A percentile compares a stretch with the other conserved stretches of the same genome.
These are phyloP conservation scores for Aleiodes leptofemur DNA, from an alignment of 2,888 invertebrate genomes.

Conservation along the genomic window DNA sequence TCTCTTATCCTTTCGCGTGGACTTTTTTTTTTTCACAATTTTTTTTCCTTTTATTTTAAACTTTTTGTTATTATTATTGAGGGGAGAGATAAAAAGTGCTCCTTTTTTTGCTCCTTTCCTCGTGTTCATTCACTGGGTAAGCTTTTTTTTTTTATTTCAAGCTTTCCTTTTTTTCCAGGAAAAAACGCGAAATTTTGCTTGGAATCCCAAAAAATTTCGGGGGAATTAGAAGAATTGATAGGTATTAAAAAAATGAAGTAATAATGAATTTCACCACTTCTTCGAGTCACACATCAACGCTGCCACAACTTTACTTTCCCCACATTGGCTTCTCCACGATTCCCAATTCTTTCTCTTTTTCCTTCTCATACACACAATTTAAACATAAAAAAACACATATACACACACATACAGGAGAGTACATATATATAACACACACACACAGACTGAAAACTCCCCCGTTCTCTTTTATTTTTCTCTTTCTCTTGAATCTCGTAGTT, in stretches of 20 bases:
- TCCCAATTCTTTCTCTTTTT: conserved; percentile 48
- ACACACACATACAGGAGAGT: not conserved
- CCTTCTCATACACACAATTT: conserved; percentile 7
- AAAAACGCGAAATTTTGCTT: too few relatives aligned
- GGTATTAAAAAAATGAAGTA: not conserved
- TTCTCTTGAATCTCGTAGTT: conserved; percentile 9
- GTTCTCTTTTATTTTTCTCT: conserved; percentile 15
- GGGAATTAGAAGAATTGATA: not conserved
- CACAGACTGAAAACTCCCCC: not conserved
- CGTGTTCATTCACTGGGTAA: conserved; percentile 9
- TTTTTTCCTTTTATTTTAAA: not conserved
- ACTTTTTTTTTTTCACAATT: conserved; percentile 59
- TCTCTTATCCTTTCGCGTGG: conserved; percentile 74
- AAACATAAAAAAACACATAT: too few relatives aligned
- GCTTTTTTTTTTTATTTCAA: not conserved
- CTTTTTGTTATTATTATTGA: conserved; percentile 50
- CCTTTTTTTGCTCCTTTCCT: conserved; percentile 41
- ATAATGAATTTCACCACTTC: conserved; percentile 19
- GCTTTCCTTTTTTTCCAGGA: not conserved
- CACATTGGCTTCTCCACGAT: conserved; percentile 50
- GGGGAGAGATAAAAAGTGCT: conserved; percentile 39
- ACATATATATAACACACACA: not conserved
- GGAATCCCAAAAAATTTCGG: not conserved
- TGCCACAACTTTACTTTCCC: conserved; percentile 58
- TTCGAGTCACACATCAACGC: conserved; percentile 36